Conservation (phyloP, 2,113 vertebrate species). For the Oxyura jamaicensis region DNA sequence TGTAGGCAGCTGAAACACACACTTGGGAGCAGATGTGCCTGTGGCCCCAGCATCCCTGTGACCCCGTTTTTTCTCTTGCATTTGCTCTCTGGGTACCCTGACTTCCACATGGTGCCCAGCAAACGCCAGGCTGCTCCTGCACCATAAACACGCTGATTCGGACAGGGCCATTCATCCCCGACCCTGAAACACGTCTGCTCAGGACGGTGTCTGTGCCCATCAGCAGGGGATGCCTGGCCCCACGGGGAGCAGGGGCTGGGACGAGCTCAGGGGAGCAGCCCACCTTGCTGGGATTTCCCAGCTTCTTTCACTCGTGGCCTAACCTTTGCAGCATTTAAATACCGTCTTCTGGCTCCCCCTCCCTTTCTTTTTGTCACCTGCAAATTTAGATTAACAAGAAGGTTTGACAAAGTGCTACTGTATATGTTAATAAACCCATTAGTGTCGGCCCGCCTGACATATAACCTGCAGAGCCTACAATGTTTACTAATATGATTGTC, state of each 20-base stretch:
- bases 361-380: constrained; percentile 44
- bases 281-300: neutral
- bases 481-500: constrained; percentile 77
- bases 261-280: fast-evolving
- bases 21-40: neutral
- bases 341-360: neutral
- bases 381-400: constrained; percentile 64
- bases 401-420: constrained; percentile 47
- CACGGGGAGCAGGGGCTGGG: fast-evolving
- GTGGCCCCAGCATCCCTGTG: neutral
- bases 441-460: constrained; percentile 42
- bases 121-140: neutral
- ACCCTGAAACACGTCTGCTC: neutral
- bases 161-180: neutral
- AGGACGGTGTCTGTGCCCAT: fast-evolving
- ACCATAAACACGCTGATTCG: fast-evolving
- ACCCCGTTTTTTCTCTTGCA: neutral
- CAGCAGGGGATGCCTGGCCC: neutral
- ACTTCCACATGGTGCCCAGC: neutral
- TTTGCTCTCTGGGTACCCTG: neutral
- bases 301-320: neutral
- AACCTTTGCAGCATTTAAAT: neutral
- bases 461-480: constrained; percentile 53
- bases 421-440: constrained; percentile 77
- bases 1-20: neutral